These are phyloP conservation scores for Dryobotodes eremita DNA, from an alignment of 2,888 invertebrate species.

Conservation along the genomic window DNA sequence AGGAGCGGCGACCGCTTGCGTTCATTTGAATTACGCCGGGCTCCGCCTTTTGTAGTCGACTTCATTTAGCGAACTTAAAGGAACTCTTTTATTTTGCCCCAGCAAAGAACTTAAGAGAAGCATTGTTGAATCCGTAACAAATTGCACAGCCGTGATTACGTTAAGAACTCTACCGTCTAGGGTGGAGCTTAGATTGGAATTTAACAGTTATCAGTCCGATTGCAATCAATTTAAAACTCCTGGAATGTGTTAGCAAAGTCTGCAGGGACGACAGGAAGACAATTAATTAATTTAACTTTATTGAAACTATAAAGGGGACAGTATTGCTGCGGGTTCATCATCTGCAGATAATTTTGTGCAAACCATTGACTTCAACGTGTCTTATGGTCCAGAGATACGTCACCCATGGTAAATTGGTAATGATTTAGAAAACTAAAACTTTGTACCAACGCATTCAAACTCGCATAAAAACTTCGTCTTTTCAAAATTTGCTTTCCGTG, in stretches of 20 bases:
- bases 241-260: constrained; percentile 62
- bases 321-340: background rate
- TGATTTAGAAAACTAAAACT: constrained; percentile 13
- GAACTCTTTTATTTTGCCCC: constrained; percentile 86
- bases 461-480: constrained; percentile 42
- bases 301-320: constrained; percentile 19
- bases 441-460: constrained; percentile 23
- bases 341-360: background rate
- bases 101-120: constrained; percentile 88
- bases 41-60: constrained; percentile 89
- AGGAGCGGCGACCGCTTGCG: constrained; percentile 81
- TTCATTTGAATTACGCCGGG: constrained; percentile 88
- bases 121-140: constrained; percentile 90
- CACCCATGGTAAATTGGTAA: background rate
- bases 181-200: constrained; percentile 83
- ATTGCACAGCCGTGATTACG: constrained; percentile 88
- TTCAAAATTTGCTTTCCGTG: constrained; percentile 56
- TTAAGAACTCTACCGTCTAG: constrained; percentile 79
- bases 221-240: constrained; percentile 75
- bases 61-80: constrained; percentile 90
- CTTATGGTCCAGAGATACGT: too few species aligned
- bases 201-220: constrained; percentile 78
- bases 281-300: constrained; percentile 66
- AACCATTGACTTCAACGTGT: background rate
- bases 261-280: constrained; percentile 41